These are phyloP conservation scores for Symphodus melops DNA, from an alignment of 2,113 vertebrate genomes.

Conservation along the genomic window DNA sequence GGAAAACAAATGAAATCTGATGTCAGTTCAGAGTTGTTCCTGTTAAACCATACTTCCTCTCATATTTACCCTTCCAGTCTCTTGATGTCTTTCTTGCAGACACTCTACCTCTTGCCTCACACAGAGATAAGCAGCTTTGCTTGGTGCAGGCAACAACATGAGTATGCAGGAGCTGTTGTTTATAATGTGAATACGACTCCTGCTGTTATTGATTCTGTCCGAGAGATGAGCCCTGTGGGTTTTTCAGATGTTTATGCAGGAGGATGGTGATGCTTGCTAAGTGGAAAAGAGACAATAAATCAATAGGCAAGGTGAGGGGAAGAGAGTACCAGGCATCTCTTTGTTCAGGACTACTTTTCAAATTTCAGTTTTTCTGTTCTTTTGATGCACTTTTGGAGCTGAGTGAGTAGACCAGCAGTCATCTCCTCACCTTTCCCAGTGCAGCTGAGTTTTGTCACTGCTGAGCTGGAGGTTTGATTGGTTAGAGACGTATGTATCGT, in stretches of 20 bases:
- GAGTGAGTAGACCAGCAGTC: conserved; percentile 14
- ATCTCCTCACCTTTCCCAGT: background rate
- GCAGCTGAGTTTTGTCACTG: conserved; percentile 8
- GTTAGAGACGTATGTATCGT: background rate
- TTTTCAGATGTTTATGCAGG: conserved; percentile 81
- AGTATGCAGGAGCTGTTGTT: conserved; percentile 73
- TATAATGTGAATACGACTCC: conserved; percentile 76
- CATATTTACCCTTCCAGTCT: conserved; percentile 5
- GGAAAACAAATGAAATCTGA: background rate
- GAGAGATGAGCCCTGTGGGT: conserved; percentile 78
- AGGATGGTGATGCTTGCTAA: conserved; percentile 79
- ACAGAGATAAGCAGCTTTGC: conserved; percentile 36
- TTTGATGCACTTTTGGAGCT: conserved; percentile 47
- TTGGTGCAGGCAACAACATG: conserved; percentile 50
- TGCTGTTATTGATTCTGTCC: conserved; percentile 79
- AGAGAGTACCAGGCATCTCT: conserved; percentile 34
- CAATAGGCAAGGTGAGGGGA: conserved; percentile 73
- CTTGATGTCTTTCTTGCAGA: background rate
- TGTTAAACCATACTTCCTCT: background rate
- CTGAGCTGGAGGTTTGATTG: conserved; percentile 11
- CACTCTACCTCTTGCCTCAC: background rate
- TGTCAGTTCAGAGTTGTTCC: background rate
- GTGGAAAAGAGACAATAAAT: conserved; percentile 80
- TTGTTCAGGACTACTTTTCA: conserved; percentile 65
- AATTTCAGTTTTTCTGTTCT: conserved; percentile 66